Base-by-base conservation (phyloP, 2,113 vertebrate genomes). In the Butorides virescens region DNA sequence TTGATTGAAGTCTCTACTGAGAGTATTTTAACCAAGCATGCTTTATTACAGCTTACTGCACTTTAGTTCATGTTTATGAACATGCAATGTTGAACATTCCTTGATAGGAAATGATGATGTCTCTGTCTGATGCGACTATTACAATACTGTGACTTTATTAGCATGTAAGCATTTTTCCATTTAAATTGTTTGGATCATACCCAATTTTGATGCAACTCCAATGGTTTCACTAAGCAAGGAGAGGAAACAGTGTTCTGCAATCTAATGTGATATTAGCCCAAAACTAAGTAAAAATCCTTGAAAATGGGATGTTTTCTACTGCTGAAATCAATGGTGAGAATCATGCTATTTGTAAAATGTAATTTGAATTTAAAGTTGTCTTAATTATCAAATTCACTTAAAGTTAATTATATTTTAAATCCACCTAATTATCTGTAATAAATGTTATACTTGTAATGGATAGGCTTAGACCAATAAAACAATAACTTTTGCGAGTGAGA, bases 321-420 rank as follows among this genome's bases (percentile, higher is more conserved):
- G 49, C 26, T 75, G 37, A 75, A 79, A 90, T 70, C 39, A 79
- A 42, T 74, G 21, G 50, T 46, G 17, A 55, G 93, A 91, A 89
- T 74, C 42, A 91, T 80, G 32, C 58, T 82, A 75, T 67, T 90
- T 76, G 29, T 75, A 95, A 96, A 93, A 92, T 86, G 19, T 39
- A 87, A 80, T 85, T 74, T 88, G 44, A 94, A 96, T 93, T 93
- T 94, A 92, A 93, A 91, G 73, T 77, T 91, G 71, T 90, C 92
- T 61, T 95, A 94, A 95, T 94, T 93, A 93, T 94, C 42, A 95
- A 93, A 93, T 96, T 97, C 78, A 95, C 76, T 96, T 95, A 30
- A 55, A 94, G 74, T 85, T 96, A 82, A 95, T 97, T 95, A 27
- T 78, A 92, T 52, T 92, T 96, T 92, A 95, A 84, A 95, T 92